Percentiles rank a stretch among this genome's conserved stretches.
Evolutionary conservation across 2,888 invertebrate genomes (phyloP).

Genomic region (Agapetus fuscipes): DNA sequence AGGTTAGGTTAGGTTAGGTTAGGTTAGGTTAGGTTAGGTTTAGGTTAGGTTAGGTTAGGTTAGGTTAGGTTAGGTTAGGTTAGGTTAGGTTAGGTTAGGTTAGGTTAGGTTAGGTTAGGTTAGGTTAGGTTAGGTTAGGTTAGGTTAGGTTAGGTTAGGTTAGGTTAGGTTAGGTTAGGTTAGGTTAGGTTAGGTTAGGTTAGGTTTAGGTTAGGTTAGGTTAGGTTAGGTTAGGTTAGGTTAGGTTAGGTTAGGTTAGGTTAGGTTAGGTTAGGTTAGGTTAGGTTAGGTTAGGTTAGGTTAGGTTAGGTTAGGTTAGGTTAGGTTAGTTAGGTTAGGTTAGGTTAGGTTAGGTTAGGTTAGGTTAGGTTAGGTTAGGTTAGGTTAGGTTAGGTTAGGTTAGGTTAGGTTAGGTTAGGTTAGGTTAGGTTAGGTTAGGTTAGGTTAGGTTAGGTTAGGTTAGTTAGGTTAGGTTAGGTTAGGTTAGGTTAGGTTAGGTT

Average conservation of each 20-base stretch:
- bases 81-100: conserved; percentile 25
- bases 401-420: conserved; percentile 24
- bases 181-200: conserved; percentile 21
- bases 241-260: conserved; percentile 25
- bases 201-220: too few relatives aligned
- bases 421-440: conserved; percentile 24
- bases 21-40: conserved; percentile 24
- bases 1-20: conserved; percentile 24
- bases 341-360: conserved; percentile 28
- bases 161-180: conserved; percentile 27
- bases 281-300: conserved; percentile 5
- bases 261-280: conserved; percentile 13
- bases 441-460: conserved; percentile 23
- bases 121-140: conserved; percentile 20
- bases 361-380: conserved; percentile 29
- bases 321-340: conserved; percentile 26
- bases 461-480: too few relatives aligned
- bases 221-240: conserved; percentile 27
- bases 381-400: conserved; percentile 28
- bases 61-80: conserved; percentile 25
- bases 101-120: conserved; percentile 24
- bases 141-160: conserved; percentile 25
- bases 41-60: conserved; percentile 25
- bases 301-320: conserved; percentile 3
- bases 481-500: conserved; percentile 25